A percentile compares a stretch with the other conserved stretches of the same genome.
Conservation (phyloP, 1,140 invertebrate species). For the Frieseomelitta varia region DNA sequence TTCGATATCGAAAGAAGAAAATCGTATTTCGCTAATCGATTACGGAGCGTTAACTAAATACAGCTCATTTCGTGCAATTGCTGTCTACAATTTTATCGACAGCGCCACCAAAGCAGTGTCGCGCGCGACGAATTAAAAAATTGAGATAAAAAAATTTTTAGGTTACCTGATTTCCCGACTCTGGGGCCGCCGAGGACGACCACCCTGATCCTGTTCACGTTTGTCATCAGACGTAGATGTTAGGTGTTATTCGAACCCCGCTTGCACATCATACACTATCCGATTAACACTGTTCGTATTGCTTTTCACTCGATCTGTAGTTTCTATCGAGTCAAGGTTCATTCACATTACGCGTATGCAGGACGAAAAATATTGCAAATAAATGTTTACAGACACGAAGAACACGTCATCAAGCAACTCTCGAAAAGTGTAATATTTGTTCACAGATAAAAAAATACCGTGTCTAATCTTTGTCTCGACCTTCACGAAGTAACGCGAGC, state of each 20-base stretch:
- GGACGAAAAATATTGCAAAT: neutral
- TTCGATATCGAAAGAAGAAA: neutral
- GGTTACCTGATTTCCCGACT: conserved; percentile 85
- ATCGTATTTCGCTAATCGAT: neutral
- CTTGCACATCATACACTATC: conserved; percentile 55
- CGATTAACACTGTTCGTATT: conserved; percentile 54
- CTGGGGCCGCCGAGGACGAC: conserved; percentile 87
- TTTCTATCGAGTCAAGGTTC: conserved; percentile 2
- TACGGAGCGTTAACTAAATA: neutral
- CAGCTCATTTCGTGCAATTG: neutral
- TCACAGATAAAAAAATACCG: neutral
- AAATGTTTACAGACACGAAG: neutral
- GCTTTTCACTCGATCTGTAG: conserved; percentile 32
- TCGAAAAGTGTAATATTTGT: conserved; percentile 15
- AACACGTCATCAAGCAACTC: neutral
- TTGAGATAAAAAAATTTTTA: neutral
- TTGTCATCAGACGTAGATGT: conserved; percentile 81
- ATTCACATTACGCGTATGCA: conserved; percentile 16
- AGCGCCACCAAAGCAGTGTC: neutral
- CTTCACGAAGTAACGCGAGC: neutral
- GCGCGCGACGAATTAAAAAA: neutral
- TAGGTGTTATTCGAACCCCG: conserved; percentile 60
- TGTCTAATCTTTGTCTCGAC: neutral
- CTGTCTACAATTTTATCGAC: neutral
- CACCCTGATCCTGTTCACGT: conserved; percentile 87